Conservation (phyloP, 1,140 invertebrate species). For the Saccostrea echinata region DNA sequence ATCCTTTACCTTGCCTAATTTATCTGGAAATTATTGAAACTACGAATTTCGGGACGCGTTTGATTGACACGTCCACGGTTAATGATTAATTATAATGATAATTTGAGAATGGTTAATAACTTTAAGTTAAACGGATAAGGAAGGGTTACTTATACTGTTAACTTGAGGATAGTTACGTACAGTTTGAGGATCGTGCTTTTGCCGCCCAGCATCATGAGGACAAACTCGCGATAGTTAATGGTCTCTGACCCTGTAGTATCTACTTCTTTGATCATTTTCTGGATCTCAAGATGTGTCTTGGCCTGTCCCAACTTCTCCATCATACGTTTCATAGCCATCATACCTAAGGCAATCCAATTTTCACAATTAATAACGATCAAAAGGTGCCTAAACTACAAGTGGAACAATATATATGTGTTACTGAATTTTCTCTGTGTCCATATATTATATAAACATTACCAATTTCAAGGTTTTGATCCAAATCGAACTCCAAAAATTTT, state of each 20-base stretch:
- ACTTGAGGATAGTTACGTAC: slow-evolving; percentile 59
- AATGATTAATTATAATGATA: too few relatives aligned
- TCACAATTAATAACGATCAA: background rate
- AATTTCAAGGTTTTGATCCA: slow-evolving; percentile 70
- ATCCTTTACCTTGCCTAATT: too few relatives aligned
- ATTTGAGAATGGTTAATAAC: too few relatives aligned
- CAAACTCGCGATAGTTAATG: slow-evolving; percentile 74
- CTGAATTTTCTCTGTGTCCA: background rate
- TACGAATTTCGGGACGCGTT: too few relatives aligned
- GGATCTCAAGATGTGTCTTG: slow-evolving; percentile 94
- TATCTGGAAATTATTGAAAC: too few relatives aligned
- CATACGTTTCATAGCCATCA: slow-evolving; percentile 93
- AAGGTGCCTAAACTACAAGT: too few relatives aligned
- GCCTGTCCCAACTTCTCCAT: slow-evolving; percentile 95
- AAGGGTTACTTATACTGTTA: too few relatives aligned
- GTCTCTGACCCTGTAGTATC: slow-evolving; percentile 69
- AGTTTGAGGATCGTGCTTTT: slow-evolving; percentile 70
- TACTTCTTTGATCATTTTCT: slow-evolving; percentile 89
- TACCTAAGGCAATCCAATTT: slow-evolving; percentile 79
- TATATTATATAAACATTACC: slow-evolving; percentile 61
- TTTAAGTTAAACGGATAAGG: too few relatives aligned
- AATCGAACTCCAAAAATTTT: slow-evolving; percentile 73
- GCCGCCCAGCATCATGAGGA: slow-evolving; percentile 75
- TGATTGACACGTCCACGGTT: too few relatives aligned
- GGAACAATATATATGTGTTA: too few relatives aligned